Conservation (phyloP, 2,113 vertebrate genomes). For the Clinocottus analis region DNA sequence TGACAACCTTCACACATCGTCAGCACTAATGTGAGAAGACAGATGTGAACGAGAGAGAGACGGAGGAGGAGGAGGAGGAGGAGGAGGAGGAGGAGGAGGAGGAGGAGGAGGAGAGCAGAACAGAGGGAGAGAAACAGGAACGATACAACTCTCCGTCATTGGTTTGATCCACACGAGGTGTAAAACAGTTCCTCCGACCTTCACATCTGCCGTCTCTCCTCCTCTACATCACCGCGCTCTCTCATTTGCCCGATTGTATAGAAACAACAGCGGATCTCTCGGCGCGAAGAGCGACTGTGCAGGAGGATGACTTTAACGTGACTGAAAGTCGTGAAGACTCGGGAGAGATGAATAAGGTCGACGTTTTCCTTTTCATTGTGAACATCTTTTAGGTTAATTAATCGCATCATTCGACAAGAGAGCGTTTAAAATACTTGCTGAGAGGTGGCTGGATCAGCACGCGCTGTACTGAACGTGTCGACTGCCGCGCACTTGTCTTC, state of each 20-base stretch:
- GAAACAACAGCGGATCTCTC: background rate
- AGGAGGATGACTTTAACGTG: background rate
- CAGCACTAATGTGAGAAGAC: constrained; percentile 2
- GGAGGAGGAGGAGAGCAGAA: too few relatives aligned
- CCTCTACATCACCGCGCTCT: background rate
- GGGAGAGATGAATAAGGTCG: background rate
- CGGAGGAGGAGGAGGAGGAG: too few relatives aligned
- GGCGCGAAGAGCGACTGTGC: background rate
- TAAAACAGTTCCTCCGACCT: background rate
- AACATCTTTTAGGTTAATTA: background rate
- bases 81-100: too few relatives aligned
- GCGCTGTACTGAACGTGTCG: too few relatives aligned
- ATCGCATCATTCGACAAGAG: background rate
- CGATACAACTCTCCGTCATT: background rate
- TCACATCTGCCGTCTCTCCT: background rate
- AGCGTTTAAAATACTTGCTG: background rate
- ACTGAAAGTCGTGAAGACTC: background rate
- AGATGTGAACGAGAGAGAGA: too few relatives aligned
- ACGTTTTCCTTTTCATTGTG: background rate
- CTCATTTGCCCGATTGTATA: background rate
- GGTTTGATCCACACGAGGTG: background rate
- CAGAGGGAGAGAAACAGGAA: too few relatives aligned
- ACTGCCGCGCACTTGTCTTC: too few relatives aligned
- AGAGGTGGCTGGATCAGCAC: too few relatives aligned
- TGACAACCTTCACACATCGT: constrained; percentile 15